Conservation (phyloP, 2,113 vertebrate species). For the Platichthys flesus region DNA sequence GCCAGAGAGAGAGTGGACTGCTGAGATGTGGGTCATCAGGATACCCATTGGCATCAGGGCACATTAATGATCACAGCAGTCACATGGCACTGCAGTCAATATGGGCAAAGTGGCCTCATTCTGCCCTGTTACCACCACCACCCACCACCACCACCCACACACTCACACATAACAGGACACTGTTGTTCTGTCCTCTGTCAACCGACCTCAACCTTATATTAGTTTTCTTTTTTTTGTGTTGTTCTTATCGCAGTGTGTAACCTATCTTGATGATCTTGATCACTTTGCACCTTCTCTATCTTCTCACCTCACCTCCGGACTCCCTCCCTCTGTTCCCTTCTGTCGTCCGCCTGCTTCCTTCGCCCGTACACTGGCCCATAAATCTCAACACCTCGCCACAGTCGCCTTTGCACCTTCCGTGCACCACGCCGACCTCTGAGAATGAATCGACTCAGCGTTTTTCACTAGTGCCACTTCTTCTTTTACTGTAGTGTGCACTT, state of each 20-base stretch:
- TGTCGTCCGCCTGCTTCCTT: slow-evolving; percentile 21
- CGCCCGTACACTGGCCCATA: slow-evolving; percentile 41
- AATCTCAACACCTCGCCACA: slow-evolving; percentile 32
- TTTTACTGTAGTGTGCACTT: slow-evolving; percentile 74
- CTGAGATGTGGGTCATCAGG: slow-evolving; percentile 82
- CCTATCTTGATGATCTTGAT: neutral
- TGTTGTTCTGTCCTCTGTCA: neutral
- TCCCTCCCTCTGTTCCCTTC: slow-evolving; percentile 21
- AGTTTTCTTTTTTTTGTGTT: neutral
- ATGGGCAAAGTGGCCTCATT: slow-evolving; percentile 75
- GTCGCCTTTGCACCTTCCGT: slow-evolving; percentile 50
- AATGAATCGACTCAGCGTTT: slow-evolving; percentile 70
- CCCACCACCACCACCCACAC: slow-evolving; percentile 14
- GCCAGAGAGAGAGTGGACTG: slow-evolving; percentile 75
- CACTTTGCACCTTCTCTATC: slow-evolving; percentile 5
- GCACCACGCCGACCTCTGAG: slow-evolving; percentile 64
- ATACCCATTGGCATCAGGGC: slow-evolving; percentile 80
- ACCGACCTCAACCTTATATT: too few relatives aligned
- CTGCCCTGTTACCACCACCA: slow-evolving; percentile 42
- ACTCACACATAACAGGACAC: neutral
- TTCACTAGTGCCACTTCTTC: slow-evolving; percentile 74
- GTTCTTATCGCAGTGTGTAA: neutral
- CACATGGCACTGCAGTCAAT: slow-evolving; percentile 79
- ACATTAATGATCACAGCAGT: slow-evolving; percentile 78
- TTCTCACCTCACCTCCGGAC: slow-evolving; percentile 7